phyloP scores from a whole-genome alignment of 1,140 invertebrate species.

The Tetramorium simillimum region DNA sequence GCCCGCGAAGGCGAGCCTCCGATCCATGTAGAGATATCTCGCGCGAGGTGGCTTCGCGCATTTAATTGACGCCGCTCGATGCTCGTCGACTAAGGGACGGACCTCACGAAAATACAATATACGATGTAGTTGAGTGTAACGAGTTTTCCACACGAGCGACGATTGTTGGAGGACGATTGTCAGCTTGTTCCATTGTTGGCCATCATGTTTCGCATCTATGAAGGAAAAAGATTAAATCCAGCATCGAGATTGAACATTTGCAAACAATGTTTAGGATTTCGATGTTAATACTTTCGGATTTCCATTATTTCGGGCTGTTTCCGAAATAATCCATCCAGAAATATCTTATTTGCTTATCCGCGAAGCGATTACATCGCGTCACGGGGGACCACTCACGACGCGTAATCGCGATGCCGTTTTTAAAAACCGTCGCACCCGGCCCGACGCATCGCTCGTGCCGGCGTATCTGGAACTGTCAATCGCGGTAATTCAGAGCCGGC shows the following conservation, averaged over 20 bases:
- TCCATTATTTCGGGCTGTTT: not conserved
- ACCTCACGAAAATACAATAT: not conserved
- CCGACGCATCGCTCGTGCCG: not conserved
- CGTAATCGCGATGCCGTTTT: slow-evolving; percentile 15
- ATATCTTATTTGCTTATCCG: not conserved
- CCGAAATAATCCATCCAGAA: not conserved
- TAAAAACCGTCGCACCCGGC: not conserved
- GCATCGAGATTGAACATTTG: not conserved
- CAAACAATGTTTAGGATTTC: not conserved
- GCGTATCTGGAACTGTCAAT: slow-evolving; percentile 37
- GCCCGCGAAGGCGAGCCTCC: not conserved
- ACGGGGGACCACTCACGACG: not conserved
- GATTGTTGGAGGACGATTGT: not conserved
- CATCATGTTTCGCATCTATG: not conserved
- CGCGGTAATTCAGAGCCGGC: slow-evolving; percentile 11
- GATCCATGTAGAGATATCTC: slow-evolving; percentile 43
- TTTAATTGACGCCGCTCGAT: slow-evolving; percentile 39
- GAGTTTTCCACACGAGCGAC: slow-evolving; percentile 13
- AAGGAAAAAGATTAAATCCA: not conserved
- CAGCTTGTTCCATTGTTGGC: not conserved
- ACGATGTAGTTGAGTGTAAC: slow-evolving; percentile 1
- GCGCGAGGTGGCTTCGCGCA: not conserved
- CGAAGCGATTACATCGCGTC: not conserved
- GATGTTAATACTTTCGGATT: not conserved
- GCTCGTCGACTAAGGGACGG: not conserved